Conservation (phyloP, 1,140 invertebrate genomes). For the Drosophila ogumai region DNA sequence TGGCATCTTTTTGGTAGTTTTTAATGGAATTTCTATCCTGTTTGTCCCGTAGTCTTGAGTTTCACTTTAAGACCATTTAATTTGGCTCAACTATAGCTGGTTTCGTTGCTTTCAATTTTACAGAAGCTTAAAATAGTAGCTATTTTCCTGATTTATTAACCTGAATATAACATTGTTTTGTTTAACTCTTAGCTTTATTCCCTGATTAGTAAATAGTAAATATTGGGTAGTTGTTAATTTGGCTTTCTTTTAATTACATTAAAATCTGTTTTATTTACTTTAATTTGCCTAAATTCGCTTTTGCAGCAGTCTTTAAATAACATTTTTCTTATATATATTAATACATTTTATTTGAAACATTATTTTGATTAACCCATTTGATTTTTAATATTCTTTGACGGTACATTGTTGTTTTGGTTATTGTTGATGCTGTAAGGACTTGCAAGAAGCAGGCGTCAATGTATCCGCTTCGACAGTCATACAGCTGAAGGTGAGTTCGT, state of each 20-base stretch:
- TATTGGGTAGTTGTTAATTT: background rate
- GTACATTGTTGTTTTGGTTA: constrained; percentile 46
- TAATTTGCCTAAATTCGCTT: constrained; percentile 33
- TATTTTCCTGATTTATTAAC: constrained; percentile 33
- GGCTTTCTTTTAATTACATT: too few relatives aligned
- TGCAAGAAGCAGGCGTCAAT: constrained; percentile 95
- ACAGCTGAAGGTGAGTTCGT: constrained; percentile 93
- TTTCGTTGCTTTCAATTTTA: constrained; percentile 45
- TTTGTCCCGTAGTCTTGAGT: constrained; percentile 27
- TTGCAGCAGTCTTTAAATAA: constrained; percentile 68
- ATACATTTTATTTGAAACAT: constrained; percentile 12
- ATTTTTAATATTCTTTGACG: constrained; percentile 52
- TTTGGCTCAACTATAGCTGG: constrained; percentile 21
- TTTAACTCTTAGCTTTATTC: constrained; percentile 13
- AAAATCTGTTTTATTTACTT: background rate
- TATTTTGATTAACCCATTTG: constrained; percentile 36
- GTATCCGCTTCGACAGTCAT: constrained; percentile 94
- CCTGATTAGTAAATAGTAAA: background rate
- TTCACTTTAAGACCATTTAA: constrained; percentile 23
- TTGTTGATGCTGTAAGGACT: constrained; percentile 88
- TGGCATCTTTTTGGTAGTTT: constrained; percentile 34
- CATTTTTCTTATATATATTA: constrained; percentile 46
- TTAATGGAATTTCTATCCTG: constrained; percentile 49
- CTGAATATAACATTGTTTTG: constrained; percentile 6
- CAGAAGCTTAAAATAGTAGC: constrained; percentile 51